Evolutionary conservation across 2,797 vertebrate species (phyloP).

Genomic region (Cryptoprocta ferox): DNA sequence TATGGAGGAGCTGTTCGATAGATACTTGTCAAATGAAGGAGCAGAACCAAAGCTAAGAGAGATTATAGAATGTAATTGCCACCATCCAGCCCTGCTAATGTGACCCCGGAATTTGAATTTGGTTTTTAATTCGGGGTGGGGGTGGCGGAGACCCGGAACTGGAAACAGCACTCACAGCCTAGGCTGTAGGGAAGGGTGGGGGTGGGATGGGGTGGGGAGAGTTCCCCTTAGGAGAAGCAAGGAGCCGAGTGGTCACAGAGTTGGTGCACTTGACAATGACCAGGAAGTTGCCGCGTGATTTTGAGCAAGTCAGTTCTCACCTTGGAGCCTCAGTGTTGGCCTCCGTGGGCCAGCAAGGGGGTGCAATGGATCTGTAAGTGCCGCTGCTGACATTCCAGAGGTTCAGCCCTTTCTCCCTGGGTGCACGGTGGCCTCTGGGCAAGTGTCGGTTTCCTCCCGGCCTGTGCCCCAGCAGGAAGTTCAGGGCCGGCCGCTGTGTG

Average conservation of each 20-base stretch:
- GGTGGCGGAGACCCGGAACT: background rate
- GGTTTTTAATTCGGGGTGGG: background rate
- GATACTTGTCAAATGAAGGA: background rate
- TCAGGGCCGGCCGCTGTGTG: background rate
- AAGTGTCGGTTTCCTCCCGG: background rate
- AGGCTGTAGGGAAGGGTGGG: background rate
- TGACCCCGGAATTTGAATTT: no score
- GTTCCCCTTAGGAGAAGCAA: background rate
- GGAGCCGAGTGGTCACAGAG: rapidly evolving
- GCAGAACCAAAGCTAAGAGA: background rate
- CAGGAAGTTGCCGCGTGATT: background rate
- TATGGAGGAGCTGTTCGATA: background rate
- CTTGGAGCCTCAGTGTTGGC: rapidly evolving
- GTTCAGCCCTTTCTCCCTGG: background rate
- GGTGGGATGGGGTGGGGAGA: no score
- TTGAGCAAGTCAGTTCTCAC: background rate
- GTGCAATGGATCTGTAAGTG: background rate
- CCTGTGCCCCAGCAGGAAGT: conserved; percentile 56
- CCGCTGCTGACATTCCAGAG: background rate
- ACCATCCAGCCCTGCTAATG: background rate
- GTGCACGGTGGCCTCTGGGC: background rate
- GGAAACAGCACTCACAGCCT: background rate
- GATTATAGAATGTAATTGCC: rapidly evolving
- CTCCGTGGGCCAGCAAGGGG: rapidly evolving
- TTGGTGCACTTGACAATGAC: background rate